These are phyloP conservation scores for Salmo trutta DNA, from an alignment of 2,797 vertebrate genomes.

Conservation along the genomic window DNA sequence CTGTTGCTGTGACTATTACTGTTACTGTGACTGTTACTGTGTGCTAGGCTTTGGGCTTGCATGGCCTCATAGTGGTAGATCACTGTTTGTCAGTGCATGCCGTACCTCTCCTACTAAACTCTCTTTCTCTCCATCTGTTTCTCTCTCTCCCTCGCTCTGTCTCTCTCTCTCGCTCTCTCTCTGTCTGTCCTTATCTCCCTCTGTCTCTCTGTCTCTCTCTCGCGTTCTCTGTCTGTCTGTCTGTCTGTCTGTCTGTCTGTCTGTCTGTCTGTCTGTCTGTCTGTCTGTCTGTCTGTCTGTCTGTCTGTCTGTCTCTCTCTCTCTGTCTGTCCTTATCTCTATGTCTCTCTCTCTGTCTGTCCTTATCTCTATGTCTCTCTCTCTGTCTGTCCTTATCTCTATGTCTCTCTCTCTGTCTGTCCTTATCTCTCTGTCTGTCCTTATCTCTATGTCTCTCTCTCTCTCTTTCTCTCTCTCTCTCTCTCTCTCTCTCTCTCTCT, in stretches of 20 bases:
- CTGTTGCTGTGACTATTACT: slow-evolving; percentile 35
- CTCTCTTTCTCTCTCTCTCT: background rate
- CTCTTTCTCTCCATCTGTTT: slow-evolving; percentile 10
- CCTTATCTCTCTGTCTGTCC: slow-evolving; percentile 47
- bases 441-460: slow-evolving; percentile 62
- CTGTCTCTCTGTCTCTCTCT: slow-evolving; percentile 50
- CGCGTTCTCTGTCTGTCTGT: slow-evolving; percentile 65
- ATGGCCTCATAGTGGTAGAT: slow-evolving; percentile 81
- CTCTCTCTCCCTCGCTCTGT: background rate
- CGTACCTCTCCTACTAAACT: slow-evolving; percentile 57
- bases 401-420: slow-evolving; percentile 18
- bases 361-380: background rate
- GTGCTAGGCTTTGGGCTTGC: slow-evolving; percentile 86
- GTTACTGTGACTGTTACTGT: slow-evolving; percentile 37
- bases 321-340: slow-evolving; percentile 13
- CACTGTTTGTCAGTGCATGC: slow-evolving; percentile 71
- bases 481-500: slow-evolving; percentile 52
- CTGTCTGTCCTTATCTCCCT: background rate
- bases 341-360: background rate
- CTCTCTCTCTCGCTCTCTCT: background rate
- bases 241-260: slow-evolving; percentile 47
- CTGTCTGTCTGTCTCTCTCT: slow-evolving; percentile 40
- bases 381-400: background rate
- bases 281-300: slow-evolving; percentile 55
- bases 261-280: background rate